Conservation (phyloP, 2,113 vertebrate genomes). For the Psophia crepitans region DNA sequence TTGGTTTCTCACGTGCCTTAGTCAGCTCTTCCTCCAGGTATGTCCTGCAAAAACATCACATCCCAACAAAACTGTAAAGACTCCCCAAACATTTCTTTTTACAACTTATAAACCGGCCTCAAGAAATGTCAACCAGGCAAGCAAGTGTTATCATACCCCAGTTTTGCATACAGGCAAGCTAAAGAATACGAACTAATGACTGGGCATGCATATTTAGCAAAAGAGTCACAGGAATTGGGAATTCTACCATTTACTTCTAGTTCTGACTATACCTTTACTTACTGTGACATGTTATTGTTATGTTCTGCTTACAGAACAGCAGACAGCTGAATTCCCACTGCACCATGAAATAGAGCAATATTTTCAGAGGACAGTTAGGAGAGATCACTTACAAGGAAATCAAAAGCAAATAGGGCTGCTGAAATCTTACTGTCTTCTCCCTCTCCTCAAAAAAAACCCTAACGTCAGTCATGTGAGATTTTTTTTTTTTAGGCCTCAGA, state of each 20-base stretch:
- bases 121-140: not conserved
- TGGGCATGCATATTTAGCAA: not conserved
- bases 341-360: not conserved
- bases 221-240: not conserved
- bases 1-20: constrained; percentile 90
- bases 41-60: constrained; percentile 76
- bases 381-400: not conserved
- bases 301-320: not conserved
- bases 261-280: not conserved
- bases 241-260: not conserved
- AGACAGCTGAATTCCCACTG: not conserved
- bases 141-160: not conserved
- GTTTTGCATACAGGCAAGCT: not conserved
- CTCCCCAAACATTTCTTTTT: not conserved
- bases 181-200: not conserved
- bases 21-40: constrained; percentile 95
- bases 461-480: not conserved
- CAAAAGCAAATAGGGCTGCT: not conserved
- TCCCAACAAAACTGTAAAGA: not conserved
- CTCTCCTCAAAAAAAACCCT: not conserved
- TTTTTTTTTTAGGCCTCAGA: not conserved
- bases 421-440: not conserved
- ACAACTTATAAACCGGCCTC: not conserved
- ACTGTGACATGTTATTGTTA: not conserved
- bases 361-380: not conserved